phyloP scores from a whole-genome alignment of 2,113 vertebrate genomes.

The Steatornis caripensis region DNA sequence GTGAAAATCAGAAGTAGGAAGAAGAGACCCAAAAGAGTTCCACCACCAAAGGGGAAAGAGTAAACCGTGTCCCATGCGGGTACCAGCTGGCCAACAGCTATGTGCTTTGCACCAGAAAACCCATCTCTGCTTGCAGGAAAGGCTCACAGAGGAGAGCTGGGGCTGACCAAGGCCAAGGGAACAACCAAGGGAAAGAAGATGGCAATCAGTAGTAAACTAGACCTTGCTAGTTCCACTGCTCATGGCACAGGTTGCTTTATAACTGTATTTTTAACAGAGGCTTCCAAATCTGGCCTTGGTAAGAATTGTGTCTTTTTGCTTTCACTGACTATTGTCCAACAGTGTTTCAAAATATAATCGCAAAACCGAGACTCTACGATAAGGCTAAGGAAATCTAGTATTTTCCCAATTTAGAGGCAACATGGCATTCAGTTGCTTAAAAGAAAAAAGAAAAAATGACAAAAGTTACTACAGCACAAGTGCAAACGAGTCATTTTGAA shows the following conservation, averaged over 20 bases:
- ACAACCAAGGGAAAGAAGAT: background rate
- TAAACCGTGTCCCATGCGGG: background rate
- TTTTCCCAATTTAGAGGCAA: slow-evolving; percentile 18
- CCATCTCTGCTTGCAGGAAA: background rate
- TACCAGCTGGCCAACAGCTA: background rate
- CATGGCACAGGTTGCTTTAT: background rate
- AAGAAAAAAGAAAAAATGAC: background rate
- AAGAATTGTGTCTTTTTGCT: background rate
- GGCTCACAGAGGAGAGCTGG: background rate
- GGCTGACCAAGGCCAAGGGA: too few species aligned
- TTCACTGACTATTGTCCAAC: background rate
- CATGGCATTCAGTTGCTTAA: background rate
- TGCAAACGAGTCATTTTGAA: background rate
- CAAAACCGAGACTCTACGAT: background rate
- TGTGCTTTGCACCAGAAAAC: background rate
- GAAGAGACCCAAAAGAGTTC: background rate
- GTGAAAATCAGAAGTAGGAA: background rate
- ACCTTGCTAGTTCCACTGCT: background rate
- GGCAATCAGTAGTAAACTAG: background rate
- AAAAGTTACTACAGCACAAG: background rate
- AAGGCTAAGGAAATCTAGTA: slow-evolving; percentile 27
- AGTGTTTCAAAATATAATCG: background rate
- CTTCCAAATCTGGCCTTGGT: background rate
- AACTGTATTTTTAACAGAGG: background rate
- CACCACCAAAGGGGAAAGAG: background rate